A percentile compares a stretch with the other conserved stretches of the same genome.
Conservation (phyloP, 2,888 invertebrate species). For the Melinaea menophilus region DNA sequence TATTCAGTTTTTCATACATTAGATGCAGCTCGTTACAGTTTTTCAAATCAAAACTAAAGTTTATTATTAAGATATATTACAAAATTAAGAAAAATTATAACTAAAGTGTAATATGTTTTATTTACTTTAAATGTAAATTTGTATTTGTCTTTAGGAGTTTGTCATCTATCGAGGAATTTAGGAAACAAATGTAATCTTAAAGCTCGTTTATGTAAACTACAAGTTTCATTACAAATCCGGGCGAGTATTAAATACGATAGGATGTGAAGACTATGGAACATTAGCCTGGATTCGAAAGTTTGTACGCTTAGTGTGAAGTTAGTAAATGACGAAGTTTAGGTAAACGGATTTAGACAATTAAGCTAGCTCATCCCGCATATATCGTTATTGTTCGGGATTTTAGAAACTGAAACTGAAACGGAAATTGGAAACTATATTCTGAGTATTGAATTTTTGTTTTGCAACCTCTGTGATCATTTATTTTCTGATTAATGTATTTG, state of each 20-base stretch:
- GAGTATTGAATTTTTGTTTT: too few relatives aligned
- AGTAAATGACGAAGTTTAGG: conserved; percentile 21
- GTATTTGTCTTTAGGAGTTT: not conserved
- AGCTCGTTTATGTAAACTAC: not conserved
- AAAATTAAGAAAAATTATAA: too few relatives aligned
- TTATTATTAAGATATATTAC: too few relatives aligned
- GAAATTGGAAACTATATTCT: too few relatives aligned
- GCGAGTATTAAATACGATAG: conserved; percentile 5
- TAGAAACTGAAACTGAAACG: not conserved
- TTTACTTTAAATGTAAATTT: not conserved
- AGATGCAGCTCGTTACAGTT: too few relatives aligned
- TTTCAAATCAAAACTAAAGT: too few relatives aligned
- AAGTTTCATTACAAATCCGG: not conserved
- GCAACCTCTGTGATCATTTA: too few relatives aligned
- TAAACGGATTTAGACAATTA: conserved; percentile 13
- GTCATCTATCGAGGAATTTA: not conserved
- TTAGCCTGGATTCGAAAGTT: conserved; percentile 16
- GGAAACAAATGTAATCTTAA: not conserved
- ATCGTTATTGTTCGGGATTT: not conserved
- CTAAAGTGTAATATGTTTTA: not conserved
- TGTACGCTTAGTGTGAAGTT: conserved; percentile 16
- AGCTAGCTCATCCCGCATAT: conserved; percentile 6
- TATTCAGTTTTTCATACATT: too few relatives aligned
- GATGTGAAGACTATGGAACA: conserved; percentile 12
- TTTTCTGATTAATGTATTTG: too few relatives aligned